Conservation (phyloP, 2,113 vertebrate genomes). For the Patagioenas fasciata region DNA sequence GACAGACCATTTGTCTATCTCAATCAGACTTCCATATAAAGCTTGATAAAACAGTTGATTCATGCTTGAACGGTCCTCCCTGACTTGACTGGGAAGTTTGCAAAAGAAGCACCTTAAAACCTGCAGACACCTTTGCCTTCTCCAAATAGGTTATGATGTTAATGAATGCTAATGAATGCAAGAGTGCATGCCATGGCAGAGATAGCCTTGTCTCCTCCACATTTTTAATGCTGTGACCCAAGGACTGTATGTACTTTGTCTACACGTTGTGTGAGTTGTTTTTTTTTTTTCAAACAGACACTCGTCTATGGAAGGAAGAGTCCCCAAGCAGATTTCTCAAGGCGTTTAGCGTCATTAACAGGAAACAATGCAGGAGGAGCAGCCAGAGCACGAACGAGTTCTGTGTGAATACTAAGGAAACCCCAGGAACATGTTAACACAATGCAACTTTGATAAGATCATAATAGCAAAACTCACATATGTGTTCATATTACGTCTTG, state of each 20-base stretch:
- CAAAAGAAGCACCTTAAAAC: not conserved
- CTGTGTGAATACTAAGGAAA: slow-evolving; percentile 40
- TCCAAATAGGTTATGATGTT: not conserved
- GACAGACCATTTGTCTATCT: not conserved
- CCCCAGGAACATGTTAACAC: slow-evolving; percentile 34
- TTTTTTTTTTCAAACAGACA: not conserved
- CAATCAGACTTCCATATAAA: not conserved
- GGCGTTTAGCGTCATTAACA: not conserved
- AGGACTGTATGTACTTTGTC: not conserved
- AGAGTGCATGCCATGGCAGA: not conserved
- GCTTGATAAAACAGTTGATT: not conserved
- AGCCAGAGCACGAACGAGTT: not conserved
- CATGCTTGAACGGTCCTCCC: not conserved
- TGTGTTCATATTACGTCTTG: not conserved
- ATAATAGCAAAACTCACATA: not conserved
- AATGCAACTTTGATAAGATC: slow-evolving; percentile 22
- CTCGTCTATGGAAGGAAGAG: not conserved
- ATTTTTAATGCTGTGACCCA: not conserved
- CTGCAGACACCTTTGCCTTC: not conserved
- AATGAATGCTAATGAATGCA: not conserved
- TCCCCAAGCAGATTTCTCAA: slow-evolving; percentile 20
- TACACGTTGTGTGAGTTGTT: not conserved
- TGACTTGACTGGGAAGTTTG: not conserved
- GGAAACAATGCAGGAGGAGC: slow-evolving; percentile 32
- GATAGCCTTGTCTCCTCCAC: not conserved